Evolutionary conservation across 2,888 invertebrate genomes (phyloP).

Genomic region (Cistogaster globosa): DNA sequence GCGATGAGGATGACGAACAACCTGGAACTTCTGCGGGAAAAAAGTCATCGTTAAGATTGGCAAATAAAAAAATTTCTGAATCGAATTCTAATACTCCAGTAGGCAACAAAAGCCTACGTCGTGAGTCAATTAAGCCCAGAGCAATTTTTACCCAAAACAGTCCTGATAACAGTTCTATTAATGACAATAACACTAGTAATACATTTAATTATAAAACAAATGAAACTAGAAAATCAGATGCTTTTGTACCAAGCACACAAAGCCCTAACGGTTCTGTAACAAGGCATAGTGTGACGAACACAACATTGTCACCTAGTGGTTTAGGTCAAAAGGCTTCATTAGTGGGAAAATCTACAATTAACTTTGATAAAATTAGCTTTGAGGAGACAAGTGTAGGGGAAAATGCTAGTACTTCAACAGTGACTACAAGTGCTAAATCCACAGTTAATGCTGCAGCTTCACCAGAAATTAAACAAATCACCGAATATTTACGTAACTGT

Average conservation of each 20-base stretch:
- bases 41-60: constrained; percentile 26
- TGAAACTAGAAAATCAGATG: constrained; percentile 63
- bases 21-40: constrained; percentile 59
- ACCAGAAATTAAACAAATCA: constrained; percentile 79
- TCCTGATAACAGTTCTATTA: constrained; percentile 3
- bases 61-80: constrained; percentile 26
- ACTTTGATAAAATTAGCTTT: constrained; percentile 81
- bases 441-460: constrained; percentile 71
- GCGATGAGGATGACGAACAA: constrained; percentile 62
- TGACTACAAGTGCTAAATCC: constrained; percentile 8
- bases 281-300: constrained; percentile 32
- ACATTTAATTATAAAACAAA: constrained; percentile 22
- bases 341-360: constrained; percentile 76
- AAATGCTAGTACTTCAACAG: constrained; percentile 42
- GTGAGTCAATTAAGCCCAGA: constrained; percentile 54
- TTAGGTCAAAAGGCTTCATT: constrained; percentile 72
- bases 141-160: constrained; percentile 66
- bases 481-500: constrained; percentile 80
- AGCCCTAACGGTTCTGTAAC: constrained; percentile 69
- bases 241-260: constrained; percentile 76
- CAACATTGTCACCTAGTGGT: constrained; percentile 39
- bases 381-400: constrained; percentile 75
- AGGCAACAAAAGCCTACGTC: constrained; percentile 41
- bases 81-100: constrained; percentile 47
- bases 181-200: constrained; percentile 18